Percentiles rank a stretch among this genome's conserved stretches.
These are phyloP conservation scores for Epinotia brunnichana DNA, from an alignment of 2,888 invertebrate species.

Conservation along the genomic window DNA sequence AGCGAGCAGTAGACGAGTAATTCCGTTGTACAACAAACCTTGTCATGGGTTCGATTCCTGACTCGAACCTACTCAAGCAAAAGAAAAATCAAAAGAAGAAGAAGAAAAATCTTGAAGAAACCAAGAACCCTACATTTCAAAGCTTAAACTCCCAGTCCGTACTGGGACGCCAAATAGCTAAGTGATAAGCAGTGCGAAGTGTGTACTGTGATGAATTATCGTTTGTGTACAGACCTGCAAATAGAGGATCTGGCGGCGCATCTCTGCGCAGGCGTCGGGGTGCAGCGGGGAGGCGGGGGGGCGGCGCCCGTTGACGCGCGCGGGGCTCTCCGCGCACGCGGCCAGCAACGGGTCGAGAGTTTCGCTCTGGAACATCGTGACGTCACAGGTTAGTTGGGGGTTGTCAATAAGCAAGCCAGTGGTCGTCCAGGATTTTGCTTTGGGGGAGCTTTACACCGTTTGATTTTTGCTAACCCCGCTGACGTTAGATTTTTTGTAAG, in stretches of 20 bases:
- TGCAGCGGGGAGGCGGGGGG: constrained; percentile 85
- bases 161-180: no score
- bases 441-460: no score
- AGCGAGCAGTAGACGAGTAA: background rate
- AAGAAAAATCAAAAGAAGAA: background rate
- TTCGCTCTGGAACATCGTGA: constrained; percentile 86
- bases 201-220: no score
- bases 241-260: constrained; percentile 91
- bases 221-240: constrained; percentile 83
- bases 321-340: constrained; percentile 84
- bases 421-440: no score
- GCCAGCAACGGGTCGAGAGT: constrained; percentile 94
- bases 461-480: no score
- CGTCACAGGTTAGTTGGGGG: background rate
- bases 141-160: no score
- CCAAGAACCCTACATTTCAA: no score
- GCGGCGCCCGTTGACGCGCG: constrained; percentile 84
- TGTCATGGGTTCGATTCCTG: background rate
- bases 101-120: no score
- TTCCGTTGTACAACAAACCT: background rate
- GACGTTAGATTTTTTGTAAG: no score
- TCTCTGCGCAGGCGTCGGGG: constrained; percentile 89
- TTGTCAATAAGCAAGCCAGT: background rate
- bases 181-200: no score
- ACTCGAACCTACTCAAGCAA: background rate